Conservation (phyloP, 1,140 invertebrate genomes). For the Drosophila tsacasi region DNA sequence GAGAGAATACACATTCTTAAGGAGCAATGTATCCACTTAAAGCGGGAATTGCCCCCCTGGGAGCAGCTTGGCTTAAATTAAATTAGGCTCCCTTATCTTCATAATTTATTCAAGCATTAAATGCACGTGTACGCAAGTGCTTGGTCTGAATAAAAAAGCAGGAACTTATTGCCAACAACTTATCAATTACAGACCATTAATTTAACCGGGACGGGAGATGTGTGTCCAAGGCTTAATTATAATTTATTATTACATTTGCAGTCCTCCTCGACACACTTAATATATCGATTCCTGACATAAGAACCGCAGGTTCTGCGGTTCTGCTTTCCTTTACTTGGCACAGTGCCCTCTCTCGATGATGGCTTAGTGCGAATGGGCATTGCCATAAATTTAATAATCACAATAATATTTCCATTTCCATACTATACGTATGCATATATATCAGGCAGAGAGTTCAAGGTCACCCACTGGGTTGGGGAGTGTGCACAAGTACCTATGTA, state of each 20-base stretch:
- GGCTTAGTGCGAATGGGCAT: constrained; percentile 26
- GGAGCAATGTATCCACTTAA: not conserved
- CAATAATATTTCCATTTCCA: constrained; percentile 56
- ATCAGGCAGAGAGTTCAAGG: constrained; percentile 63
- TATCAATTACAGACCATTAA: constrained; percentile 11
- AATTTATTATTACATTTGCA: constrained; percentile 8
- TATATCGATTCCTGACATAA: constrained; percentile 16
- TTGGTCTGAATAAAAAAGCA: constrained; percentile 1
- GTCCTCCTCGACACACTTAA: not conserved
- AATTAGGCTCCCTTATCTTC: not conserved
- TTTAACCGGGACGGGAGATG: not conserved
- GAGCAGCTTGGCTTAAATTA: not conserved
- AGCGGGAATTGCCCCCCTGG: not conserved
- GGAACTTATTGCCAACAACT: not conserved
- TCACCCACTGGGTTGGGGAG: constrained; percentile 26
- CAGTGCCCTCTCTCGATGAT: constrained; percentile 4
- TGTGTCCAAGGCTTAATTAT: constrained; percentile 1
- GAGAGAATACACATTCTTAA: not conserved
- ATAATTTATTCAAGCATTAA: constrained; percentile 9
- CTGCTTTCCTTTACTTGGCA: constrained; percentile 29
- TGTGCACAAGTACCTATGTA: constrained; percentile 11
- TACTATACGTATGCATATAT: constrained; percentile 2
- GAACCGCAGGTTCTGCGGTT: constrained; percentile 32
- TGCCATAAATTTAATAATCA: constrained; percentile 76
- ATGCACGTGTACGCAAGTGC: constrained; percentile 6